These are phyloP conservation scores for Leptatherina wallacei DNA, from an alignment of 2,797 vertebrate species.

Conservation along the genomic window DNA sequence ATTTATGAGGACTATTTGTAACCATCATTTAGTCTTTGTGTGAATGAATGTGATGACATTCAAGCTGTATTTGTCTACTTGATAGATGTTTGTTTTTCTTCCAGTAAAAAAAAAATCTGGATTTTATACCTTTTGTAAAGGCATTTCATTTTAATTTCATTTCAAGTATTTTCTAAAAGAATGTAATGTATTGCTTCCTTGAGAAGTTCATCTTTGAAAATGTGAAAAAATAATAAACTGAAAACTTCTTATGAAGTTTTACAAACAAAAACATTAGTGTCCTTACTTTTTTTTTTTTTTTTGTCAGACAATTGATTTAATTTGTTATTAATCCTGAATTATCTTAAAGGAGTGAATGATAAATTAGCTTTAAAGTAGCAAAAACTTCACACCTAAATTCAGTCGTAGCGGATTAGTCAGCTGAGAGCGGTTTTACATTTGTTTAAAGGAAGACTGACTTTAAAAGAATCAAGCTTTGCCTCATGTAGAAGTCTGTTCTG, in stretches of 20 bases:
- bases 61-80: slow-evolving; percentile 25
- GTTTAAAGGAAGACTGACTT: too few species aligned
- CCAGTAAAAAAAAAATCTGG: slow-evolving; percentile 2
- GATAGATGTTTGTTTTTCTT: slow-evolving; percentile 59
- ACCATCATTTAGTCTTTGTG: slow-evolving; percentile 54
- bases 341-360: neutral
- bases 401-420: neutral
- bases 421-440: neutral
- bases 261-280: slow-evolving; percentile 32
- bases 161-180: slow-evolving; percentile 51
- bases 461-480: neutral
- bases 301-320: neutral
- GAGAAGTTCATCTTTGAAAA: slow-evolving; percentile 58
- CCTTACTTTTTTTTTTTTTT: neutral
- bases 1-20: slow-evolving; percentile 51
- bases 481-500: neutral
- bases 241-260: slow-evolving; percentile 72
- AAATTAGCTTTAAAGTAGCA: neutral
- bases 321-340: neutral
- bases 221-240: slow-evolving; percentile 63
- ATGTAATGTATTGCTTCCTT: slow-evolving; percentile 58
- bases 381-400: neutral
- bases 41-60: slow-evolving; percentile 37
- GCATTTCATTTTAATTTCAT: slow-evolving; percentile 18
- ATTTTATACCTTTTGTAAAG: slow-evolving; percentile 71